Evolutionary conservation across 2,888 invertebrate species (phyloP), one percentile per base, ranked within the genome.

Genomic region (Eristalis arbustorum): DNA sequence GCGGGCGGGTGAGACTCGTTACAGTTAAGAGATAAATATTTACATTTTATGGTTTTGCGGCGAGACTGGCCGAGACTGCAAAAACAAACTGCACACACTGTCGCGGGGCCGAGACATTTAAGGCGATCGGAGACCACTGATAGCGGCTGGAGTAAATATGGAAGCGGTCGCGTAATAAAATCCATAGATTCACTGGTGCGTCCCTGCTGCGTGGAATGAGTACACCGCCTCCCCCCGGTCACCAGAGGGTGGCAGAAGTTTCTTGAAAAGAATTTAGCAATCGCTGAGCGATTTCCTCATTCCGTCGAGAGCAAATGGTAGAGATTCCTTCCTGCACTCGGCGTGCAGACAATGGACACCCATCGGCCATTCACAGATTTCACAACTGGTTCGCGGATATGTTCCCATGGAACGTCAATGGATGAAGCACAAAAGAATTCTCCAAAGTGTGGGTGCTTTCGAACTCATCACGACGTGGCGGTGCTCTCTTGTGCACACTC

Each of bases 21-120:
- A 69, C 63, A 37, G 57, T 37, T 69, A 63, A 61, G 63, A 42
- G 63, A 77, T 77, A 77, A 77, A 77, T 77, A 77, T 77, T 77
- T 49, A 28, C 37, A 63, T 56, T 77, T 77, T 77, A 77, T 77
- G 56, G 3, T 11, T n/a, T 11, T 42, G 14, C 34, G 31, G n/a
- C 56, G 56, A 68, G 40, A n/a, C 31, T 56, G 34, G 25, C 56
- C 42, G 42, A 31, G 31, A 28, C 18, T 59, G 22, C 42, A n/a
- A 14, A 42, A 42, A n/a, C n/a, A 49, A 49, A 49, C 49, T 18
- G 49, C 49, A 49, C 49, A 49, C 49, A 18, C 49, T 6, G 42
- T n/a, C 22, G 0, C 14, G 11, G 23, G 4, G 28, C 42, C 49
- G 14, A 13, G 49, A 56, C 42, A 11, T 34, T 37, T 34, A 23